A percentile compares a stretch with the other conserved stretches of the same genome.
phyloP scores from a whole-genome alignment of 1,140 invertebrate species.

The Caligus rogercresseyi region DNA sequence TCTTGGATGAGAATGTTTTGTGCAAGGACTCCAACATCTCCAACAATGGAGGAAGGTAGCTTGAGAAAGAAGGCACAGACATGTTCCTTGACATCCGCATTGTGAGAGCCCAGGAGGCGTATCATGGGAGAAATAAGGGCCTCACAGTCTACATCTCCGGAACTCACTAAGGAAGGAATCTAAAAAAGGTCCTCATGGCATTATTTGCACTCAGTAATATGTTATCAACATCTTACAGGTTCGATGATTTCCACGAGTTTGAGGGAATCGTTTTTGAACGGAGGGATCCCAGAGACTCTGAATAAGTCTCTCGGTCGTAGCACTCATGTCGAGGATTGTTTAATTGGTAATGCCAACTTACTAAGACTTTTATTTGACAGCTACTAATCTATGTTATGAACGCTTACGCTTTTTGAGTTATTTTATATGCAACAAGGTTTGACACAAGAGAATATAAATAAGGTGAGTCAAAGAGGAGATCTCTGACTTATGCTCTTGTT shows the following conservation, averaged over 20 bases:
- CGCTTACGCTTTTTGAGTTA: no score
- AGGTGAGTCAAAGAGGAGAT: no score
- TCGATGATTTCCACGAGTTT: not conserved
- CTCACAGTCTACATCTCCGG: not conserved
- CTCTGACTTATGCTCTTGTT: no score
- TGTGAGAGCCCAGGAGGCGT: not conserved
- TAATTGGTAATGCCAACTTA: no score
- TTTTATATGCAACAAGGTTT: no score
- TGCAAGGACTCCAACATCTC: not conserved
- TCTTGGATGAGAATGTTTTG: not conserved
- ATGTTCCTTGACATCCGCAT: not conserved
- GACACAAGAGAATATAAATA: no score
- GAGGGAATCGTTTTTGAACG: not conserved
- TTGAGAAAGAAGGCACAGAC: not conserved
- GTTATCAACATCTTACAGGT: not conserved
- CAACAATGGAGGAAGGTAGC: not conserved
- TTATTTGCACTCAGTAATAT: not conserved
- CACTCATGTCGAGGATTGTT: not conserved
- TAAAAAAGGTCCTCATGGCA: not conserved
- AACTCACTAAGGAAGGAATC: not conserved
- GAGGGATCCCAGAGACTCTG: not conserved
- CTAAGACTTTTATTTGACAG: no score
- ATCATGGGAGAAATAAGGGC: not conserved
- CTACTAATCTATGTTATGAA: no score
- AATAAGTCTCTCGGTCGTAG: not conserved